Evolutionary conservation across 2,888 invertebrate species (phyloP), one percentile per base, ranked within the genome.

Genomic region (Hirtodrosophila duncani): DNA sequence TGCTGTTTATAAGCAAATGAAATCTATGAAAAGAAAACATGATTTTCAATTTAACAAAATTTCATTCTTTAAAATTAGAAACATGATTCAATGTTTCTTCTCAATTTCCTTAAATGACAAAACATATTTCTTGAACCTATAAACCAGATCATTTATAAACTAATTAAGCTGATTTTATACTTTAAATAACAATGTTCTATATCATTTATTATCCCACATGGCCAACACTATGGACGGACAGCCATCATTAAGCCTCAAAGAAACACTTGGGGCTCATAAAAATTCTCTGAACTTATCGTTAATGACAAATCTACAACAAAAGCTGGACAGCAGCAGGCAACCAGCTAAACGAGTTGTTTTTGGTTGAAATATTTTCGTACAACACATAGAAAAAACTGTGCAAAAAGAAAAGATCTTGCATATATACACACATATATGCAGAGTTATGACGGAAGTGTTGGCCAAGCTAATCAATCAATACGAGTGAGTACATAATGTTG

Each of bases 291-390:
- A 2, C 26, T 65, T 63, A 65, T 50, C 58, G 58, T 31, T 79
- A 72, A 72, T 70, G 63, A 68, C 69, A 72, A 63, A 77, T 72
- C 74, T 58, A 48, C 49, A 36, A 31, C 24, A 27, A 60, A 50
- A 46, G 29, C 46, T 26, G 10, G 4, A 29, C 13, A 13, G 11
- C 44, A 67, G 67, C 48, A 49, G 46, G 42, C 56, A 71, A 59
- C 77, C 56, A 11, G 72, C 49, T 49, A 71, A 80, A 68, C 80
- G 52, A 29, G 80, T 72, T 71, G 17, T n/a, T n/a, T 30, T 42
- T 64, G 24, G 23, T 8, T 34, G 7, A n/a, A n/a, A n/a, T 20
- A 20, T 20, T 20, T 20, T 20, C 7, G 4, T 20, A 7, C 20
- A 39, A 34, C 46, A 16, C 43, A 51, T 33, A 56, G 14, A 21